phyloP scores from a whole-genome alignment of 2,797 vertebrate genomes.

The Phyllotis vaccarum region DNA sequence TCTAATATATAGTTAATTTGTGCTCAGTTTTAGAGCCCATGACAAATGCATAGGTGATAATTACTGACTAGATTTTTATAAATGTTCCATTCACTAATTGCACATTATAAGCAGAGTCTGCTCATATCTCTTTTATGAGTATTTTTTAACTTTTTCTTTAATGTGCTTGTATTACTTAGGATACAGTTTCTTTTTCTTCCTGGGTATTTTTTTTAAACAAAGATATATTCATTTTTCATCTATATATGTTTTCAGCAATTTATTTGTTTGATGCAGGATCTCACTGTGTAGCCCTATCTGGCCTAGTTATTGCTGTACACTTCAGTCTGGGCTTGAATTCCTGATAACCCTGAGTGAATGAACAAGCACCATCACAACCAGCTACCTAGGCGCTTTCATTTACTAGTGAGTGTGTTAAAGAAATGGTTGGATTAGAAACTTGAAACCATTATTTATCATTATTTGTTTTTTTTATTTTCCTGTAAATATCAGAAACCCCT shows the following conservation, averaged over 20 bases:
- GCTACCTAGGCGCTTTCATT: not conserved
- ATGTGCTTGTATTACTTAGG: not conserved
- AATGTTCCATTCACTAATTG: not conserved
- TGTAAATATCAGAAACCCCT: not conserved
- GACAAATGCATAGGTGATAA: not conserved
- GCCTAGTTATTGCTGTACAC: not conserved
- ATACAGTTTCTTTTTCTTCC: not conserved
- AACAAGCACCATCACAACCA: not conserved
- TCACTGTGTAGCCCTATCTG: not conserved
- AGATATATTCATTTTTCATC: not conserved
- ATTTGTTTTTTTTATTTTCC: not conserved
- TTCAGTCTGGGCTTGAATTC: not conserved
- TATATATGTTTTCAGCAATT: not conserved
- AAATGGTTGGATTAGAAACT: not conserved
- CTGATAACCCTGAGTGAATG: not conserved
- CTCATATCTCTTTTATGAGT: not conserved
- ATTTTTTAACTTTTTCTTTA: not conserved
- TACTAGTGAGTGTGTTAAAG: not conserved
- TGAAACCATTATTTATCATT: constrained; percentile 48
- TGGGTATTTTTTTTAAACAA: not conserved
- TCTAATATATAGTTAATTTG: not conserved
- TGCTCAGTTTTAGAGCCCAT: not conserved
- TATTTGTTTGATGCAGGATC: not conserved
- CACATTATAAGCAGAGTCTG: not conserved
- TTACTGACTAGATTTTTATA: not conserved